phyloP scores from a whole-genome alignment of 2,113 vertebrate species.

The Syrrhaptes paradoxus region DNA sequence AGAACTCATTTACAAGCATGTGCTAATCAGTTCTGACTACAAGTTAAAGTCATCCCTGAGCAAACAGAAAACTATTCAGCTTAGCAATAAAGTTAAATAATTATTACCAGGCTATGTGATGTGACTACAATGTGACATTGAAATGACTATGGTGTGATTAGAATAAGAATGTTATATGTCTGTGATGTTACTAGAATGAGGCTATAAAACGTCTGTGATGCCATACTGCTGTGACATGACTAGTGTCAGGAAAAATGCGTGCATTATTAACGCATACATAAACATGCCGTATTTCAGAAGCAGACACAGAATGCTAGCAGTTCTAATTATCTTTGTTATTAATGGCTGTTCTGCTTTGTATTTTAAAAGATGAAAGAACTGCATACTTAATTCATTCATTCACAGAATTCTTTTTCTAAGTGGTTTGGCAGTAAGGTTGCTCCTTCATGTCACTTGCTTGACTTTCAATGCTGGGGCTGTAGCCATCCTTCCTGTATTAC shows the following conservation, averaged over 20 bases:
- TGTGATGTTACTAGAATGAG: slow-evolving; percentile 51
- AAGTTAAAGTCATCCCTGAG: slow-evolving; percentile 67
- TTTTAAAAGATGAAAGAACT: slow-evolving; percentile 30
- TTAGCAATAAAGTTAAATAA: slow-evolving; percentile 77
- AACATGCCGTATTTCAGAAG: slow-evolving; percentile 38
- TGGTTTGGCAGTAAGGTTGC: slow-evolving; percentile 31
- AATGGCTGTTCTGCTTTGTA: slow-evolving; percentile 56
- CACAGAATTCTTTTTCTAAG: background rate
- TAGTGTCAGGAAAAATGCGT: slow-evolving; percentile 56
- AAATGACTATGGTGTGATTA: slow-evolving; percentile 72
- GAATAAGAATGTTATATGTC: slow-evolving; percentile 63
- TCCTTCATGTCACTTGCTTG: slow-evolving; percentile 40
- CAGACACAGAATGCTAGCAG: slow-evolving; percentile 20
- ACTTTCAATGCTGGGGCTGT: slow-evolving; percentile 34
- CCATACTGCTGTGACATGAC: slow-evolving; percentile 56
- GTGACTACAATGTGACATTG: slow-evolving; percentile 73
- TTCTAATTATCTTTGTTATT: slow-evolving; percentile 64
- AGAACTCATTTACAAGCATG: slow-evolving; percentile 54
- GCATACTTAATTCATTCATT: slow-evolving; percentile 54
- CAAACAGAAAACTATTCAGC: slow-evolving; percentile 72
- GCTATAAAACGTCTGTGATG: slow-evolving; percentile 57
- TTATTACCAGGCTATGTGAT: slow-evolving; percentile 72
- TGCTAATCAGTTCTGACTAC: slow-evolving; percentile 60
- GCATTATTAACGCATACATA: slow-evolving; percentile 70
- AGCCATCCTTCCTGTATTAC: slow-evolving; percentile 41